A percentile compares a stretch with the other conserved stretches of the same genome.
Evolutionary conservation across 2,113 vertebrate genomes (phyloP).

Genomic region (Microtus richardsoni): DNA sequence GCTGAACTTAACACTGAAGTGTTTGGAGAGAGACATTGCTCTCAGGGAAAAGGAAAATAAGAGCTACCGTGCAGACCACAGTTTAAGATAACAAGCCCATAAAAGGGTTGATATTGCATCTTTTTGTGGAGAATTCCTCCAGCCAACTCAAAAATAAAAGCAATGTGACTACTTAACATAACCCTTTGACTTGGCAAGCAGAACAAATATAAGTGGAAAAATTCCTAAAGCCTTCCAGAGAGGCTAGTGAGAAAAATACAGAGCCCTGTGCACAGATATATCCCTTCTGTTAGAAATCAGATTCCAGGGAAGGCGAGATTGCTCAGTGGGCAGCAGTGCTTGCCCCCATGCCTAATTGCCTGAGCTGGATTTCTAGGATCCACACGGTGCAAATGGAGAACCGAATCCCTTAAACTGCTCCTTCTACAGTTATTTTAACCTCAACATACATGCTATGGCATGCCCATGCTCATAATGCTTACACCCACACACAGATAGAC

Average conservation of each 20-base stretch:
- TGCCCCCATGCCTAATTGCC: background rate
- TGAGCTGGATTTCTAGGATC: background rate
- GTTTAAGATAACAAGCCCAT: constrained; percentile 58
- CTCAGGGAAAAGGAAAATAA: constrained; percentile 23
- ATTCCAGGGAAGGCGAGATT: background rate
- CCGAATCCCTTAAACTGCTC: background rate
- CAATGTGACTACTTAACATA: background rate
- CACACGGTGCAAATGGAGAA: background rate
- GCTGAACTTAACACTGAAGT: background rate
- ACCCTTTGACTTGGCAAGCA: constrained; percentile 2
- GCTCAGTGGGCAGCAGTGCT: background rate
- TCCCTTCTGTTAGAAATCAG: background rate
- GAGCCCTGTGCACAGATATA: background rate
- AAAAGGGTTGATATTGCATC: constrained; percentile 27
- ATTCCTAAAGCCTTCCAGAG: constrained; percentile 14
- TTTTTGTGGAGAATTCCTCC: constrained; percentile 48
- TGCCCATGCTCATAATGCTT: background rate
- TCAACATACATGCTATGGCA: background rate
- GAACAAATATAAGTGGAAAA: constrained; percentile 21
- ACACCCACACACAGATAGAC: background rate
- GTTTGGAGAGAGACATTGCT: background rate
- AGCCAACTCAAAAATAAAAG: constrained; percentile 51
- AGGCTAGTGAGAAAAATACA: background rate
- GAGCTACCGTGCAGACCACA: constrained; percentile 23
- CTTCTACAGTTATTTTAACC: background rate